Evolutionary conservation across 2,113 vertebrate species (phyloP), one percentile per base, ranked within the genome.

Genomic region (Pollachius pollachius): DNA sequence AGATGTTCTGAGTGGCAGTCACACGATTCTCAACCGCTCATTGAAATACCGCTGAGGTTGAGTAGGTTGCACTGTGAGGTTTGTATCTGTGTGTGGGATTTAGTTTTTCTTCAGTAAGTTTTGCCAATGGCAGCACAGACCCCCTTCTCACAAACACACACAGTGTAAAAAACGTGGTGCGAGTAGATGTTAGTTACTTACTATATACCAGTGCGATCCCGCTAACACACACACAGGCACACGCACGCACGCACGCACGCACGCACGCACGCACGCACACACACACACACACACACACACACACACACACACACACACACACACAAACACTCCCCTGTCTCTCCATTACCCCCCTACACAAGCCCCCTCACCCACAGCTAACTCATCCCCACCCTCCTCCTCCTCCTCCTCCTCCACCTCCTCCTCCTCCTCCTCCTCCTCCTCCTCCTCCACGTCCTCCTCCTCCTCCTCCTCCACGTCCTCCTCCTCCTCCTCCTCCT

Each of bases 1-100:
- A 82, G 81, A 82, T 84, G 84, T 77, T 79, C 82, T 81, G 86
- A 89, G 88, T 84, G 81, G 78, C 85, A 89, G 90, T 90, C 74
- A 78, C 91, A 90, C 90, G 85, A 88, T 84, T 83, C 79, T 68
- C 75, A 41, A 41, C 37, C 3, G 37, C 37, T 41, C 37, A 2
- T 6, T 6, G 37, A 41, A 41, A 41, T 11, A 9, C 37, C 9
- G 37, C 37, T 41, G 2, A 41, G 11, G 37, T 41, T 41, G 9
- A 41, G 9, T 41, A 41, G 37, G 37, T 9, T 41, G 37, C 37
- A 41, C 37, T 41, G 1, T 41, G 37, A 41, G 37, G 37, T 41
- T 41, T 9, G 37, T 41, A 7, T 9, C 3, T 41, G 37, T 41
- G 37, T 9, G 37, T 41, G 37, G 37, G 37, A 41, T 11, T 41